A percentile compares a stretch with the other conserved stretches of the same genome.
phyloP scores from a whole-genome alignment of 2,888 invertebrate species.

The Eupithecia pulchellata region DNA sequence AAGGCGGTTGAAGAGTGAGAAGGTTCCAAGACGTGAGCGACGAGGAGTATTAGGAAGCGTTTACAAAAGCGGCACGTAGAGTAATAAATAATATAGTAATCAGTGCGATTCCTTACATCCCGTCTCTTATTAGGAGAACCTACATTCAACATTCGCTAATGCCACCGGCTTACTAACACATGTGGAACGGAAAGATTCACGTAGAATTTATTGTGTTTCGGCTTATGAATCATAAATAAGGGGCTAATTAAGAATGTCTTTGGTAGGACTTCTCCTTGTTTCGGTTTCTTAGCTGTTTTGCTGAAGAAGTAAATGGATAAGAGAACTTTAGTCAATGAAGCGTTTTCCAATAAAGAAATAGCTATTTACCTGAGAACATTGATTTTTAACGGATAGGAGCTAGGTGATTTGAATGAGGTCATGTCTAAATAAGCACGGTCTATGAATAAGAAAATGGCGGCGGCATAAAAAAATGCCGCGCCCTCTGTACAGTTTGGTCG shows the following conservation, averaged over 20 bases:
- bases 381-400: too few species aligned
- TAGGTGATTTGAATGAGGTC: too few species aligned
- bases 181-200: slow-evolving; percentile 83
- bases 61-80: slow-evolving; percentile 83
- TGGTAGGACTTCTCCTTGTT: slow-evolving; percentile 49
- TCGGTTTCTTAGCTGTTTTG: slow-evolving; percentile 53
- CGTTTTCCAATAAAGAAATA: background rate
- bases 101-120: slow-evolving; percentile 85
- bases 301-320: slow-evolving; percentile 3
- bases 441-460: too few species aligned
- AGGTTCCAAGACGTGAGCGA: slow-evolving; percentile 68
- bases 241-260: slow-evolving; percentile 80
- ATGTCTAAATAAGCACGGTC: background rate
- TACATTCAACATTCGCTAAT: slow-evolving; percentile 84
- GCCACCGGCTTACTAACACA: slow-evolving; percentile 80
- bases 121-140: slow-evolving; percentile 83
- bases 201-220: slow-evolving; percentile 82
- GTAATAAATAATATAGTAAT: slow-evolving; percentile 86
- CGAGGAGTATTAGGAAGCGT: slow-evolving; percentile 83
- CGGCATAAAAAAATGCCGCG: too few species aligned
- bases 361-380: too few species aligned
- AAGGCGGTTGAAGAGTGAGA: slow-evolving; percentile 51
- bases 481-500: too few species aligned
- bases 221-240: slow-evolving; percentile 86
- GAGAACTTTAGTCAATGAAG: too few species aligned